phyloP scores from a whole-genome alignment of 2,888 invertebrate species.

The Onchidella celtica region DNA sequence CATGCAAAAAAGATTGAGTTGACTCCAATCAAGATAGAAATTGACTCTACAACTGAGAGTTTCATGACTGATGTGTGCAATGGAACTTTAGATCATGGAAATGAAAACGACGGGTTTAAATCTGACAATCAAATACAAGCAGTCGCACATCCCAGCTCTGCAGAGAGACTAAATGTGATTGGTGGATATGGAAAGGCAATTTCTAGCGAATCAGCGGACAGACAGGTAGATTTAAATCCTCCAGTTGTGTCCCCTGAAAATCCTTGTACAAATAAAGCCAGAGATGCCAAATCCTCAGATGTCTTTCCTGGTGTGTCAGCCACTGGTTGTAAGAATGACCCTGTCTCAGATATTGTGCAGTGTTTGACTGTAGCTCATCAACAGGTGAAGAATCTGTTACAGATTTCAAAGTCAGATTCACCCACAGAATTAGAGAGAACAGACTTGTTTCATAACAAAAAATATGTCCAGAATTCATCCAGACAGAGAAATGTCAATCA shows the following conservation, averaged over 20 bases:
- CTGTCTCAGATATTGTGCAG: neutral
- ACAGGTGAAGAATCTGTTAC: conserved; percentile 23
- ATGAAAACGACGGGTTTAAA: no score
- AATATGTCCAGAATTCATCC: neutral
- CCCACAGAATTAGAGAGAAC: neutral
- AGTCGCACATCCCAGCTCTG: no score
- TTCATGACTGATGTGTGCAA: no score
- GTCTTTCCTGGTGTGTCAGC: neutral
- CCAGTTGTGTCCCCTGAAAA: neutral
- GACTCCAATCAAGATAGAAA: no score
- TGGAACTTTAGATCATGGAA: neutral
- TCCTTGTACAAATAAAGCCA: neutral
- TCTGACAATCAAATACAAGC: no score
- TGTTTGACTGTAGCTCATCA: conserved; percentile 16
- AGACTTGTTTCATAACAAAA: neutral
- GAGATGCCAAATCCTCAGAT: neutral
- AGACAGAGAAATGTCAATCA: no score
- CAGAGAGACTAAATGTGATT: neutral
- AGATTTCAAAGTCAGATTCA: neutral
- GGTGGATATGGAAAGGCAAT: neutral
- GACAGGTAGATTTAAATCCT: neutral
- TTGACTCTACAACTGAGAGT: no score
- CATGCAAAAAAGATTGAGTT: no score
- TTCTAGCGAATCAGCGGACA: neutral
- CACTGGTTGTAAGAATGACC: neutral